A percentile compares a stretch with the other conserved stretches of the same genome.
These are phyloP conservation scores for Popillia japonica DNA, from an alignment of 1,140 invertebrate species.

Conservation along the genomic window DNA sequence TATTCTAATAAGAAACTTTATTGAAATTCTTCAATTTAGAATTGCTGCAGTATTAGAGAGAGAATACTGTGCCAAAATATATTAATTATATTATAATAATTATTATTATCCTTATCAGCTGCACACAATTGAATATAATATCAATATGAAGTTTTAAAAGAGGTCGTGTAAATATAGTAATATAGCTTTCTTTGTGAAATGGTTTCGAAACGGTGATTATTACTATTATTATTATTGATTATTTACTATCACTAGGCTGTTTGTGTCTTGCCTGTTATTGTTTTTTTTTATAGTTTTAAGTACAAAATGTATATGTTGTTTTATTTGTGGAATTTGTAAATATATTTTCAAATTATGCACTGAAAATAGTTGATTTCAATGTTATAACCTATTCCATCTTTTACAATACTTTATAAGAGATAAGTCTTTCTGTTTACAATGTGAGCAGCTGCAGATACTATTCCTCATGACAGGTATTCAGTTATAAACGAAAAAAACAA, in stretches of 20 bases:
- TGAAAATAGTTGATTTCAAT: not conserved
- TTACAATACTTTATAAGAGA: too few relatives aligned
- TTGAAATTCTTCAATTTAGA: slow-evolving; percentile 33
- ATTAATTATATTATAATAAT: slow-evolving; percentile 35
- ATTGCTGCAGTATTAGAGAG: slow-evolving; percentile 46
- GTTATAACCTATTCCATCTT: too few relatives aligned
- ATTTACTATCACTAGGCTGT: slow-evolving; percentile 52
- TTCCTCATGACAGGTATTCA: too few relatives aligned
- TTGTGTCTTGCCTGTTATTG: slow-evolving; percentile 59
- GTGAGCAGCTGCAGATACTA: too few relatives aligned
- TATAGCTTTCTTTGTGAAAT: slow-evolving; percentile 49
- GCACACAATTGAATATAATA: slow-evolving; percentile 10
- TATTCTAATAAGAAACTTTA: slow-evolving; percentile 38
- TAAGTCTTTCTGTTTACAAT: not conserved
- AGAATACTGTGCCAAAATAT: slow-evolving; percentile 53
- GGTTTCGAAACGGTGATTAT: slow-evolving; percentile 50
- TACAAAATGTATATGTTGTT: slow-evolving; percentile 58
- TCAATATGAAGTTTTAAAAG: not conserved
- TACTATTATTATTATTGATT: slow-evolving; percentile 32
- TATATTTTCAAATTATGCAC: slow-evolving; percentile 57
- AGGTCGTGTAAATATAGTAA: slow-evolving; percentile 47
- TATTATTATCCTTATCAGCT: slow-evolving; percentile 19
- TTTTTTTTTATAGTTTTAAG: slow-evolving; percentile 58
- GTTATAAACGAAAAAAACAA: too few relatives aligned
- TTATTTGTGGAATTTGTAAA: slow-evolving; percentile 58